phyloP scores from a whole-genome alignment of 30 jellyfish, hydroid and myxozoan species.

The Chironex yamaguchii region DNA sequence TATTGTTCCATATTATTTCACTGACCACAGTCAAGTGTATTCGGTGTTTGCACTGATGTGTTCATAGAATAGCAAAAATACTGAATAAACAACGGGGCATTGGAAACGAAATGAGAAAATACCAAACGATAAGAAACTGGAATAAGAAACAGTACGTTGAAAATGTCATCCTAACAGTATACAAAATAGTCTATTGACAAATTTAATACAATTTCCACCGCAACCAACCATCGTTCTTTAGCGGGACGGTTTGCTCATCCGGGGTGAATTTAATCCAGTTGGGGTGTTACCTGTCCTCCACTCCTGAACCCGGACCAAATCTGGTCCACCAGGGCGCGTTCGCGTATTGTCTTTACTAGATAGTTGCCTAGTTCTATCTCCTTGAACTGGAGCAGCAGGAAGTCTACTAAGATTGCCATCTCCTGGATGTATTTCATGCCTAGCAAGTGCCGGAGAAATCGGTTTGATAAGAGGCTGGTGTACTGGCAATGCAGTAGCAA shows the following conservation, averaged over 20 bases:
- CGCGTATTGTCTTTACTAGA: background rate
- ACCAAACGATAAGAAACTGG: too few species aligned
- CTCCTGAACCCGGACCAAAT: constrained; percentile 74
- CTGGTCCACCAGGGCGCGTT: constrained; percentile 22
- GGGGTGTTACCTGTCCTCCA: constrained; percentile 70
- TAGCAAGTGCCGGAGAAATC: too few species aligned
- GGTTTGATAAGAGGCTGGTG: too few species aligned
- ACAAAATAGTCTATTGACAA: background rate
- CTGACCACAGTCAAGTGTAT: background rate
- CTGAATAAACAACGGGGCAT: background rate
- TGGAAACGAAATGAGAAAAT: too few species aligned
- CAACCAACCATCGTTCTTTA: background rate
- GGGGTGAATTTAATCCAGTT: background rate
- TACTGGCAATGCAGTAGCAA: background rate
- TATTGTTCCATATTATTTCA: background rate
- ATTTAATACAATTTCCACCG: background rate
- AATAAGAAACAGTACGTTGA: too few species aligned
- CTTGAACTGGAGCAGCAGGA: background rate
- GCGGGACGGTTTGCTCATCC: background rate
- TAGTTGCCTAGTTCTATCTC: background rate
- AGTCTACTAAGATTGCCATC: constrained; percentile 23
- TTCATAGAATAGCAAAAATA: background rate
- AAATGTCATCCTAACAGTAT: background rate
- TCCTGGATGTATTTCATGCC: too few species aligned
- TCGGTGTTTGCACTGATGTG: background rate